Percentiles rank a stretch among this genome's conserved stretches.
Evolutionary conservation across 2,888 invertebrate genomes (phyloP).

Genomic region (Mactromeris polynyma): DNA sequence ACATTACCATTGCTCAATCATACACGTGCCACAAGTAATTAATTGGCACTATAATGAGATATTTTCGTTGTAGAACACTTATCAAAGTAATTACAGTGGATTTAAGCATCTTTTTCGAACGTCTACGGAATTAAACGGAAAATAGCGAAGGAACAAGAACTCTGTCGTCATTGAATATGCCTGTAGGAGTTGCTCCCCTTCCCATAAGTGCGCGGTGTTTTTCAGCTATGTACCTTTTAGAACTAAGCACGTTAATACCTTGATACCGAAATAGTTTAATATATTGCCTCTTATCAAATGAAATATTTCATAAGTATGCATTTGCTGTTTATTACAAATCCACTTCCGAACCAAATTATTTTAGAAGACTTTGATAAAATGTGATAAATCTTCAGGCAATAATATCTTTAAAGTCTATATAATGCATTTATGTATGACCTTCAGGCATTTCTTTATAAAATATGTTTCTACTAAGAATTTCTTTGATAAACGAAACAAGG

Average conservation of each 20-base stretch:
- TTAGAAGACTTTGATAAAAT: background rate
- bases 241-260: background rate
- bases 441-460: no score
- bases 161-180: background rate
- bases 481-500: no score
- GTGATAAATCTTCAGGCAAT: background rate
- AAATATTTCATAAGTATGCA: slow-evolving; percentile 9
- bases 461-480: no score
- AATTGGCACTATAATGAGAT: background rate
- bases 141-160: background rate
- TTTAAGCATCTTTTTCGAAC: background rate
- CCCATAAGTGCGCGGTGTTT: background rate
- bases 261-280: background rate
- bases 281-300: background rate
- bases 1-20: background rate
- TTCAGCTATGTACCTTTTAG: no score
- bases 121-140: background rate
- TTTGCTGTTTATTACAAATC: background rate
- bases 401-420: no score
- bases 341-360: background rate
- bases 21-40: background rate
- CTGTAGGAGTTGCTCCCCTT: background rate
- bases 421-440: no score
- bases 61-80: background rate
- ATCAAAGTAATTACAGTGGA: background rate